Percentiles rank a stretch among this genome's conserved stretches.
Evolutionary conservation across 1,140 invertebrate genomes (phyloP).

Genomic region (Penaeus indicus): DNA sequence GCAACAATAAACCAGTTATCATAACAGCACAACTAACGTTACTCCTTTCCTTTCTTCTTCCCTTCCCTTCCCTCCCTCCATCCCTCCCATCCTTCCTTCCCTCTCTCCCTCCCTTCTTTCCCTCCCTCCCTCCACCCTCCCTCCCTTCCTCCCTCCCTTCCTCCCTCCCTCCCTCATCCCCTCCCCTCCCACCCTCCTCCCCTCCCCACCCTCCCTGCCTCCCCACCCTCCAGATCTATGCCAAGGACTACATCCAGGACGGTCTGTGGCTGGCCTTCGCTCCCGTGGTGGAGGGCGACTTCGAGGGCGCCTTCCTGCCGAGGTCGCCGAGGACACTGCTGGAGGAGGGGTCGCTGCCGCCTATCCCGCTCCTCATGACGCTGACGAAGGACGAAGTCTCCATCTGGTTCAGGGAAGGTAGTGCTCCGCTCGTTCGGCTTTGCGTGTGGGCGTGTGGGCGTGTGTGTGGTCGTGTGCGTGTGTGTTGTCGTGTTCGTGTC

Average conservation of each 20-base stretch:
- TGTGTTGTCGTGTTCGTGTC: too few relatives aligned
- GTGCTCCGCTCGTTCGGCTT: conserved; percentile 24
- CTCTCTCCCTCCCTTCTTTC: not conserved
- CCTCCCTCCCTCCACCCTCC: not conserved
- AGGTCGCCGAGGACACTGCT: conserved; percentile 68
- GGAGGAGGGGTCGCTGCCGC: conserved; percentile 66
- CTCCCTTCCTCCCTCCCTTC: too few relatives aligned
- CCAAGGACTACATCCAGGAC: conserved; percentile 68
- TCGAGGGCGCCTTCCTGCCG: conserved; percentile 67
- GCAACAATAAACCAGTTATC: too few relatives aligned
- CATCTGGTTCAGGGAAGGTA: conserved; percentile 70
- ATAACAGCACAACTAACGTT: too few relatives aligned
- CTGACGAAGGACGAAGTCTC: conserved; percentile 70
- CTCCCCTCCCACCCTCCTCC: not conserved
- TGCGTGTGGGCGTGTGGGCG: too few relatives aligned
- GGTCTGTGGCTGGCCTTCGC: conserved; percentile 69
- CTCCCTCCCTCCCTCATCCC: not conserved
- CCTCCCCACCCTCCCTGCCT: not conserved
- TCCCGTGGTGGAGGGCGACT: conserved; percentile 69
- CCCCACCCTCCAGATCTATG: conserved; percentile 44
- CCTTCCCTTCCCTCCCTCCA: too few relatives aligned
- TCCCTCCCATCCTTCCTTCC: too few relatives aligned
- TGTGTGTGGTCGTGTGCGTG: too few relatives aligned
- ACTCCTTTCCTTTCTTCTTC: too few relatives aligned
- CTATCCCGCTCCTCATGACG: conserved; percentile 69